A percentile compares a stretch with the other conserved stretches of the same genome.
Evolutionary conservation across 2,888 invertebrate species (phyloP).

Genomic region (Taphrorychus bicolor): DNA sequence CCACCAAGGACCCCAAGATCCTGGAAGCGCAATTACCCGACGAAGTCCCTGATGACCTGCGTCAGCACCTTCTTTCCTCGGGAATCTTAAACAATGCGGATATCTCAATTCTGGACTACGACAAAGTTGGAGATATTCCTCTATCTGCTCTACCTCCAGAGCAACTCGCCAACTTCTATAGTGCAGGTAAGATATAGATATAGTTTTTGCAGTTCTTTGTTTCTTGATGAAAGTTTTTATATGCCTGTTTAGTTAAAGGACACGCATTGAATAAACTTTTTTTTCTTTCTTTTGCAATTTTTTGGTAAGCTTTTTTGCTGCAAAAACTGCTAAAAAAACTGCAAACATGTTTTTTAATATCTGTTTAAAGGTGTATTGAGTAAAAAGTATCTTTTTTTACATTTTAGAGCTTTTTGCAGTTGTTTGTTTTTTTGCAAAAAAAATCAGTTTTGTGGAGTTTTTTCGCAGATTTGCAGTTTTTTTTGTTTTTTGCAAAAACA

Average conservation of each 20-base stretch:
- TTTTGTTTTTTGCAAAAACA: too few relatives aligned
- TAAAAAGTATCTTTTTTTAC: too few relatives aligned
- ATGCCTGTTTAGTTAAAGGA: too few relatives aligned
- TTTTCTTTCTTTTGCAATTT: too few relatives aligned
- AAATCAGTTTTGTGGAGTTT: too few relatives aligned
- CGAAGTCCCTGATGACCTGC: slow-evolving; percentile 86
- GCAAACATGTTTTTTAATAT: too few relatives aligned
- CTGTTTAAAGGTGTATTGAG: neutral
- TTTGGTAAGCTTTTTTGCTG: too few relatives aligned
- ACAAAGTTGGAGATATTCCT: slow-evolving; percentile 86
- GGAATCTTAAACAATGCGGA: slow-evolving; percentile 88
- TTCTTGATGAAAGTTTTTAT: neutral
- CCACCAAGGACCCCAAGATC: slow-evolving; percentile 63
- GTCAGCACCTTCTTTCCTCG: slow-evolving; percentile 81
- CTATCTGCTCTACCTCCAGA: slow-evolving; percentile 84
- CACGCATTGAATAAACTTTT: too few relatives aligned
- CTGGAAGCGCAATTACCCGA: slow-evolving; percentile 74
- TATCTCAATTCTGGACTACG: slow-evolving; percentile 86
- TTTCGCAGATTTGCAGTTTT: too few relatives aligned
- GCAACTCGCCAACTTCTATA: slow-evolving; percentile 85
- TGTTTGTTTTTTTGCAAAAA: too few relatives aligned
- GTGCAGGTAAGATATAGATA: slow-evolving; percentile 68
- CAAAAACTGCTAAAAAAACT: too few relatives aligned
- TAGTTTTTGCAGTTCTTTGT: neutral
- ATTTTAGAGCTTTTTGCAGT: too few relatives aligned